Base-by-base conservation (phyloP, 2,888 invertebrate genomes). In the Scelioninae gen. 2 region DNA sequence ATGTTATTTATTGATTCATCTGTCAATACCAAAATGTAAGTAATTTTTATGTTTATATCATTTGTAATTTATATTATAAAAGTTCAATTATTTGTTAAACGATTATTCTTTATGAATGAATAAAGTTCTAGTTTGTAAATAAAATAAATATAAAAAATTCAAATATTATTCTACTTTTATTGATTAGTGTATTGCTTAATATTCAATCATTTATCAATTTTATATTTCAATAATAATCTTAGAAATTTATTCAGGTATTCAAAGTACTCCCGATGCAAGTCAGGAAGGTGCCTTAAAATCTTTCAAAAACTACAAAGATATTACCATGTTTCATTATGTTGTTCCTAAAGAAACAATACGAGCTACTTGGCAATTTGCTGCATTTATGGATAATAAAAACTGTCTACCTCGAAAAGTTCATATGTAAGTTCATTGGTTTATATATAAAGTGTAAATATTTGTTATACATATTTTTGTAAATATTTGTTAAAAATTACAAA, bases 331-430 rank as follows among this genome's bases (percentile, higher is more conserved):
- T 77, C 88, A 88, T 78, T 88, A 86, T 73, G 84, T 83, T 64
- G 86, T 88, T 50, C 88, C 88, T 31, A 84, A 83, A 65, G 87
- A 88, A 75, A 86, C 87, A 1, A 79, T 84, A n/a, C 80, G 86
- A 67, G 88, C 87, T 15, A 88, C 87, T 13, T 88, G 88, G 87
- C 87, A 88, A 74, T 88, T 88, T 81, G 87, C 87, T 15, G 88
- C 87, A 31, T 88, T 88, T 76, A 87, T 86, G 86, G 87, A 88
- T 77, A 82, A 82, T 65, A 81, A 82, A 39, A 80, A 83, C 37
- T 88, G 88, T 74, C 81, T 85, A 19, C 78, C 85, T 9, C 81
- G 86, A 76, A 81, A 85, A 75, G 87, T 88, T 28, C 84, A 87
- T 76, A 85, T 88, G 88, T 88, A 78, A 82, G 83, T 80, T 39